Percentiles rank a stretch among this genome's conserved stretches.
Evolutionary conservation across 2,888 invertebrate genomes (phyloP).

Genomic region (Volucella inflata): DNA sequence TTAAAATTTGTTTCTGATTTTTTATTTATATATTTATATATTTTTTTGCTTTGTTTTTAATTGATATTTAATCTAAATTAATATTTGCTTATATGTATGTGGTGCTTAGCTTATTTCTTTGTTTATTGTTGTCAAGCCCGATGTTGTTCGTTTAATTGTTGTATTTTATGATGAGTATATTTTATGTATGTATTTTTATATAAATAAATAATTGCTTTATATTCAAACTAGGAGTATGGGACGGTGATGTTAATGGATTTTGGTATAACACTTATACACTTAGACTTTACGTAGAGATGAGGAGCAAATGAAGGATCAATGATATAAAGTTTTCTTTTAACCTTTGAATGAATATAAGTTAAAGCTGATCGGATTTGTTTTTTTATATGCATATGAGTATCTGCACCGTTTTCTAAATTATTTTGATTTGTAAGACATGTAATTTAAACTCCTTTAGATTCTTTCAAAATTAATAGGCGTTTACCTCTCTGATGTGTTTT

Average conservation of each 20-base stretch:
- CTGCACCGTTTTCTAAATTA: constrained; percentile 14
- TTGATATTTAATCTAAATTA: constrained; percentile 47
- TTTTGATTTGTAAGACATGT: too few relatives aligned
- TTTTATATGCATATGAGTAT: constrained; percentile 57
- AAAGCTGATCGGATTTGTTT: constrained; percentile 12
- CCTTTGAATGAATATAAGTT: constrained; percentile 49
- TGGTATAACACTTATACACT: constrained; percentile 13
- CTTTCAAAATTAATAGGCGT: too few relatives aligned
- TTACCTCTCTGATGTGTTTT: too few relatives aligned
- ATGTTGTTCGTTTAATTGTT: constrained; percentile 27
- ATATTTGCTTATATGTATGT: constrained; percentile 56
- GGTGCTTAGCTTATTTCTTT: constrained; percentile 61
- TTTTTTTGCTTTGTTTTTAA: constrained; percentile 32
- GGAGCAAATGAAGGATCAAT: constrained; percentile 22
- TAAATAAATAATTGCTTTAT: constrained; percentile 53
- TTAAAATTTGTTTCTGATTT: constrained; percentile 47
- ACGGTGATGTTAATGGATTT: constrained; percentile 56
- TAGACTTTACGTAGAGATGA: constrained; percentile 8
- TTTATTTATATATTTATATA: too few relatives aligned
- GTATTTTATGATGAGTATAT: constrained; percentile 56
- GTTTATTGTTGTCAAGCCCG: constrained; percentile 51
- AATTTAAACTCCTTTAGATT: too few relatives aligned
- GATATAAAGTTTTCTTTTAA: constrained; percentile 50
- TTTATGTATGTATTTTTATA: constrained; percentile 3
- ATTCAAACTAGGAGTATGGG: constrained; percentile 52